Percentiles rank a stretch among this genome's conserved stretches.
Evolutionary conservation across 2,113 vertebrate genomes (phyloP).

Genomic region (Dromiciops gliroides): DNA sequence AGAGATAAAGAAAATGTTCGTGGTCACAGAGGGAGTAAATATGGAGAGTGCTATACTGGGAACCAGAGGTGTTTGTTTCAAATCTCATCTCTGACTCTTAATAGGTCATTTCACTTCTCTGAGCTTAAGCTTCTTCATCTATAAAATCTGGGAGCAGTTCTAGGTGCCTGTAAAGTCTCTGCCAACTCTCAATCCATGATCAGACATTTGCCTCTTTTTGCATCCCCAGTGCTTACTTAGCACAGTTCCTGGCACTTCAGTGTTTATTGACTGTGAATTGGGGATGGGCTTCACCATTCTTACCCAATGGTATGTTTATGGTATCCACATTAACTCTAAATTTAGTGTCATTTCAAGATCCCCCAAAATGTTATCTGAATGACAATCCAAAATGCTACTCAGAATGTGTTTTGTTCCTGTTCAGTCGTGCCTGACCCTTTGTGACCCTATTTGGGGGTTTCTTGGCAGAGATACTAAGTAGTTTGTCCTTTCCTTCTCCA

Average conservation of each 20-base stretch:
- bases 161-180: not conserved
- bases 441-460: not conserved
- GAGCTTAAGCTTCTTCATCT: not conserved
- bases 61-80: not conserved
- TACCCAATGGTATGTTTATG: not conserved
- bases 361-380: no score
- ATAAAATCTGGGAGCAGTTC: not conserved
- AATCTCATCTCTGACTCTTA: not conserved
- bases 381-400: not conserved
- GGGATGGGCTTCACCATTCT: not conserved
- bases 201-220: not conserved
- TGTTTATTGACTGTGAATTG: not conserved
- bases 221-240: not conserved
- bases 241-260: not conserved
- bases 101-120: not conserved
- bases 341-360: not conserved
- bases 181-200: not conserved
- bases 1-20: not conserved
- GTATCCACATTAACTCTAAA: not conserved
- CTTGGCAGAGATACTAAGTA: not conserved
- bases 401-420: accelerated
- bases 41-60: not conserved
- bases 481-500: not conserved
- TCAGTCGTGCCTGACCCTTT: not conserved
- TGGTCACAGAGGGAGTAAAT: not conserved